Percentiles rank a stretch among this genome's conserved stretches.
These are phyloP conservation scores for Pholis gunnellus DNA, from an alignment of 2,113 vertebrate genomes.

Conservation along the genomic window DNA sequence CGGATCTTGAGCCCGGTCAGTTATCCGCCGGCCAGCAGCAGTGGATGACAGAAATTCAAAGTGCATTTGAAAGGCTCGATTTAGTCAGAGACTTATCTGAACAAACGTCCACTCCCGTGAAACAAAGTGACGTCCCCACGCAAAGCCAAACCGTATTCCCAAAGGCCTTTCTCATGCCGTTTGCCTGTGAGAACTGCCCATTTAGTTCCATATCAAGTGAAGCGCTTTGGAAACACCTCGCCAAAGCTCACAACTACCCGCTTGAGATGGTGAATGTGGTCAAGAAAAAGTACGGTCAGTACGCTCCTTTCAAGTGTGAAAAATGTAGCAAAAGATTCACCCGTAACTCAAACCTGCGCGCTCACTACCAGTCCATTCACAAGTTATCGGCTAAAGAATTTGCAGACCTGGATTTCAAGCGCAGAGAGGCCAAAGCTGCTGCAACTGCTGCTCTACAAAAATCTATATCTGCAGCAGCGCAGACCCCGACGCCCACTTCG, in stretches of 20 bases:
- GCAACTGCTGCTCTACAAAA: neutral
- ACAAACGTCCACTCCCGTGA: neutral
- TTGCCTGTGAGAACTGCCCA: constrained; percentile 88
- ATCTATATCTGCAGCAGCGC: neutral
- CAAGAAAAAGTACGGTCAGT: constrained; percentile 92
- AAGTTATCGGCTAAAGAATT: constrained; percentile 91
- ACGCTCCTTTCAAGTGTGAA: constrained; percentile 93
- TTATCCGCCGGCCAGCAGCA: constrained; percentile 82
- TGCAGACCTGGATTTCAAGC: constrained; percentile 90
- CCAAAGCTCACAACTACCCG: constrained; percentile 91
- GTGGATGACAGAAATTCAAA: constrained; percentile 88
- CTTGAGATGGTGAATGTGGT: constrained; percentile 91
- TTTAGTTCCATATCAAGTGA: constrained; percentile 94
- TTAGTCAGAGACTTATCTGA: constrained; percentile 82
- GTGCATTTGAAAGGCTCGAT: constrained; percentile 88
- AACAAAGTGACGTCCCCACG: neutral
- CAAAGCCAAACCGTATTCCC: constrained; percentile 57
- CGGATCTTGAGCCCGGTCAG: constrained; percentile 60
- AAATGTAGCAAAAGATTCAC: constrained; percentile 95
- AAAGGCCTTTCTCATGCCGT: constrained; percentile 86
- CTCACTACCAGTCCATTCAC: constrained; percentile 92
- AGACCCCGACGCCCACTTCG: neutral
- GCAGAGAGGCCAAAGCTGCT: constrained; percentile 84
- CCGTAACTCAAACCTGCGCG: constrained; percentile 95
- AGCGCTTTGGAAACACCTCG: constrained; percentile 93